Evolutionary conservation across 2,113 vertebrate species (phyloP), one percentile per base, ranked within the genome.

Genomic region (Leucopsar rothschildi): DNA sequence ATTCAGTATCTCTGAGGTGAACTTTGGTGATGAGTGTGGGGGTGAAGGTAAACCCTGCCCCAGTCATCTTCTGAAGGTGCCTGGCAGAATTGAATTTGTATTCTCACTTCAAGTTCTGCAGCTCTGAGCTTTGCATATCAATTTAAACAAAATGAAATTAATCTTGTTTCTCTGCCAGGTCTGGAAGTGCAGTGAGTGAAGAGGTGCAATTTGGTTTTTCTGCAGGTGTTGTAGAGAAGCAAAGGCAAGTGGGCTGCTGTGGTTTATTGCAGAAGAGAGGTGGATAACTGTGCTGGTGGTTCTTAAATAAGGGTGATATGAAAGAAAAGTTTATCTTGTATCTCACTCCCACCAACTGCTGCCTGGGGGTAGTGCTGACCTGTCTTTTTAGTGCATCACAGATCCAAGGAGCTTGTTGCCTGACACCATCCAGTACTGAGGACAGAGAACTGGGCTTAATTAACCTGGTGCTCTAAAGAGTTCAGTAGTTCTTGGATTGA

Each of bases 41-140:
- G n/a, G 28, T 90, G 82, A 59, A 29, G 57, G 70, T 52, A 52
- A 82, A 72, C 25, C 33, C 52, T 61, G 37, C 59, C 55, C 11
- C 71, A 56, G 13, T 52, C n/a, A 44, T 37, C 40, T 56, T 33
- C 44, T 87, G 69, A 47, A 63, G 70, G n/a, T 79, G 45, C 50
- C 24, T 76, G 71, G 27, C 70, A 83, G 66, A 76, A 69, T 66
- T 64, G 44, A 63, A 55, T 88, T 53, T 92, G 45, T 82, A 29
- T 79, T 88, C 70, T 37, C 21, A 39, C 75, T 80, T 80, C 70
- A 49, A 61, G 50, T 82, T 79, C 37, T 93, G 79, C 55, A 45
- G 63, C 68, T 93, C 75, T 82, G 70, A 85, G 75, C 85, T 93
- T 88, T 93, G 88, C 71, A 24, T 92, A 31, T 55, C 49, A 80